phyloP scores from a whole-genome alignment of 2,797 vertebrate species.

The Falco columbarius region DNA sequence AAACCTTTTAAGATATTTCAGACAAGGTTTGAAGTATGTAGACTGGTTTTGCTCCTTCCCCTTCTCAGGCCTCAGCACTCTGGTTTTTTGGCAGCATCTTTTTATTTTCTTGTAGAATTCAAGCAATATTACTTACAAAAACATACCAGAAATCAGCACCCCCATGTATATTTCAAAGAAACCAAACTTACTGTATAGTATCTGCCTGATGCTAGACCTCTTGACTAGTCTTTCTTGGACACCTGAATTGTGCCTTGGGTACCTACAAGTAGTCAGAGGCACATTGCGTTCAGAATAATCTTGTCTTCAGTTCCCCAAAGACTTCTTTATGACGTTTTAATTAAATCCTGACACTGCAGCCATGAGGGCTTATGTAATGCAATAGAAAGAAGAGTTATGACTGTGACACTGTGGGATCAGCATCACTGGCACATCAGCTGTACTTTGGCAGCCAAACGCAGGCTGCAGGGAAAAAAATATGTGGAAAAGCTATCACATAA shows the following conservation, averaged over 20 bases:
- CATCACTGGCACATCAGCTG: not conserved
- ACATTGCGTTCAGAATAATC: not conserved
- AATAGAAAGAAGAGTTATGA: not conserved
- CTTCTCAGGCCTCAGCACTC: not conserved
- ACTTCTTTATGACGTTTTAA: slow-evolving; percentile 10
- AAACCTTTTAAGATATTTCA: not conserved
- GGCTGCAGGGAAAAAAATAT: not conserved
- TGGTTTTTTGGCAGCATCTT: not conserved
- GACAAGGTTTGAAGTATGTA: not conserved
- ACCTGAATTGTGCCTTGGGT: not conserved
- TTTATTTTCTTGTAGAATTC: not conserved
- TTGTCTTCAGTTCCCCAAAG: not conserved
- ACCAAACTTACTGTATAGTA: not conserved
- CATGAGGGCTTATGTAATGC: not conserved
- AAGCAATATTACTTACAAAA: not conserved
- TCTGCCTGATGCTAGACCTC: not conserved
- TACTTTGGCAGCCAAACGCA: not conserved
- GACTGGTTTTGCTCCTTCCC: not conserved
- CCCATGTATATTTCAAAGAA: not conserved
- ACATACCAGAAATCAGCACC: not conserved
- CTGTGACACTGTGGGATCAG: not conserved
- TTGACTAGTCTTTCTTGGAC: not conserved
- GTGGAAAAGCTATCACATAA: not conserved
- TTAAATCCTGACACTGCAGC: not conserved
- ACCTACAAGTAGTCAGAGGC: not conserved